phyloP scores from a whole-genome alignment of 2,113 vertebrate species.

The Mugil cephalus region DNA sequence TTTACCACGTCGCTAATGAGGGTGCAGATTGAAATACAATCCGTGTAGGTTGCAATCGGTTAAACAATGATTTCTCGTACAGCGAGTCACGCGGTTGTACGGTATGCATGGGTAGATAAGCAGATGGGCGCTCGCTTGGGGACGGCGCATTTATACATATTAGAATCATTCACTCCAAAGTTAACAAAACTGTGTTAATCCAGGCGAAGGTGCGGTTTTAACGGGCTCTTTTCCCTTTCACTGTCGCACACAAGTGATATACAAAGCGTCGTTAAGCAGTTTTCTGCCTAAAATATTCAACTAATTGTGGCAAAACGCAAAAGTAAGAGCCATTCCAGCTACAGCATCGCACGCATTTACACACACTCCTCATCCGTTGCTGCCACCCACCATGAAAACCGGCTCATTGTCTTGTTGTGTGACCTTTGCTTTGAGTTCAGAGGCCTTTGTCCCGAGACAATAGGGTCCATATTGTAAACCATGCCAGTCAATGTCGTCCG shows the following conservation, averaged over 20 bases:
- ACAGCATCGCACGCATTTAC: neutral
- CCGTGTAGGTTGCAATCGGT: constrained; percentile 38
- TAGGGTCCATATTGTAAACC: constrained; percentile 75
- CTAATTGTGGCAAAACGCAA: neutral
- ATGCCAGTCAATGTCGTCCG: constrained; percentile 71
- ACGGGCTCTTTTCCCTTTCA: neutral
- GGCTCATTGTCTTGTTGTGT: constrained; percentile 68
- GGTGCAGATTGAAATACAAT: constrained; percentile 51
- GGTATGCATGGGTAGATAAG: constrained; percentile 12
- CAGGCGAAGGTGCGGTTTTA: neutral
- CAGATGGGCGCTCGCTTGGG: constrained; percentile 23
- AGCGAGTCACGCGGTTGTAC: constrained; percentile 26
- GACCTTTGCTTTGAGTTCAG: constrained; percentile 74
- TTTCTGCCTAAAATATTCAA: neutral
- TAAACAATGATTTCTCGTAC: constrained; percentile 44
- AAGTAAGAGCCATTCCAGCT: constrained; percentile 1
- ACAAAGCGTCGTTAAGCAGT: neutral
- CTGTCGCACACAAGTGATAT: neutral
- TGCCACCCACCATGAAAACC: constrained; percentile 41
- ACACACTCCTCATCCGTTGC: neutral
- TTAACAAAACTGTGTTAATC: neutral
- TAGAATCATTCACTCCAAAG: neutral
- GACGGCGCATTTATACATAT: neutral
- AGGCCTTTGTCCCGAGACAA: constrained; percentile 78
- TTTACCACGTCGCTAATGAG: constrained; percentile 58